Percentiles rank a stretch among this genome's conserved stretches.
These are phyloP conservation scores for Ectemnius cavifrons DNA, from an alignment of 2,888 invertebrate genomes.

Conservation along the genomic window DNA sequence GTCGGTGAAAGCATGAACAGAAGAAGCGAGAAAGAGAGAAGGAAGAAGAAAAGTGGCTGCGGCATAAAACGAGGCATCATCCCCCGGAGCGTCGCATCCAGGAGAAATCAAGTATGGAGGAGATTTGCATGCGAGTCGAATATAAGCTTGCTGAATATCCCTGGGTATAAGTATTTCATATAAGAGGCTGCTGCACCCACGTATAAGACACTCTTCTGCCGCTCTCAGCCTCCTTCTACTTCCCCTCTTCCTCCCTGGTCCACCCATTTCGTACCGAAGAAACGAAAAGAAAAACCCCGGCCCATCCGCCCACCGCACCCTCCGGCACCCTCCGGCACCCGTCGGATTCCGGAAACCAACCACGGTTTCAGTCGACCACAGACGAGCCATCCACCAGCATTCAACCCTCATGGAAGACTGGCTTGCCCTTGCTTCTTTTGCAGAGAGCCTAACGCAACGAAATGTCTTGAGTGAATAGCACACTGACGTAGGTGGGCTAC, in stretches of 20 bases:
- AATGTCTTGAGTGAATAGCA: conserved; percentile 63
- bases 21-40: conserved; percentile 4
- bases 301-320: conserved; percentile 6
- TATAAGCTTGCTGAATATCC: conserved; percentile 74
- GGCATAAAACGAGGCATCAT: conserved; percentile 61
- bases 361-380: not conserved
- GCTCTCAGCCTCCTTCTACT: conserved; percentile 18
- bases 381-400: conserved; percentile 19
- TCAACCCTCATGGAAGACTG: conserved; percentile 2
- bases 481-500: conserved; percentile 45
- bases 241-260: conserved; percentile 37
- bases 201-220: conserved; percentile 61
- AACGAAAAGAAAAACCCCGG: conserved; percentile 52
- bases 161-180: conserved; percentile 72
- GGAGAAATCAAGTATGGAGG: conserved; percentile 75
- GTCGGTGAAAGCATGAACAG: too few species aligned
- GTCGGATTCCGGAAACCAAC: conserved; percentile 58
- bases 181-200: conserved; percentile 63
- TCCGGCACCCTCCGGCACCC: conserved; percentile 10
- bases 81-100: conserved; percentile 62
- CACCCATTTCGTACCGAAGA: conserved; percentile 53
- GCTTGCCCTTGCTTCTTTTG: conserved; percentile 7
- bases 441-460: conserved; percentile 46
- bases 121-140: conserved; percentile 76
- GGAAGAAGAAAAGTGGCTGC: conserved; percentile 48